Evolutionary conservation across 2,113 vertebrate genomes (phyloP).

Genomic region (Todiramphus saurophagus): DNA sequence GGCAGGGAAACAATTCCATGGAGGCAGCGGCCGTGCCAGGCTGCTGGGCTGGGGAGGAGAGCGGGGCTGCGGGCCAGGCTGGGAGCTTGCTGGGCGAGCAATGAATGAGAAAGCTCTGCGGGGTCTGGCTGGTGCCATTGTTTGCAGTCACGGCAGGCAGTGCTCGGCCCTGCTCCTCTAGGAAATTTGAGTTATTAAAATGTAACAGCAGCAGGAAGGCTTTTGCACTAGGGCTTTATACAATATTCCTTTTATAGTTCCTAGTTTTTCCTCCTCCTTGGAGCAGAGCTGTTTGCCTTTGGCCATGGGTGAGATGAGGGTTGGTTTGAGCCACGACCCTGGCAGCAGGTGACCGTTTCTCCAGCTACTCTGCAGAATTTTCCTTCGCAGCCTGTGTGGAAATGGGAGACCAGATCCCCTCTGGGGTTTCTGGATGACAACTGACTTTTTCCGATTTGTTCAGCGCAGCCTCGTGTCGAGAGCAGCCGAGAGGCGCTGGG

Average conservation of each 20-base stretch:
- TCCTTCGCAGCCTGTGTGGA: neutral
- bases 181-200: neutral
- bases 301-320: neutral
- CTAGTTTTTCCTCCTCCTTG: neutral
- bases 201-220: constrained; percentile 11
- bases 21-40: neutral
- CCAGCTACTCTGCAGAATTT: neutral
- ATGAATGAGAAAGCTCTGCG: accelerated
- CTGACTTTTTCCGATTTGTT: neutral
- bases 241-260: neutral
- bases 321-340: neutral
- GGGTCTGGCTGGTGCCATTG: neutral
- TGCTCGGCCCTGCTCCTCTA: neutral
- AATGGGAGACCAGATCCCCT: neutral
- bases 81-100: neutral
- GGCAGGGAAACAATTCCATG: neutral
- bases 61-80: neutral
- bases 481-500: neutral
- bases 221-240: neutral
- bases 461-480: neutral
- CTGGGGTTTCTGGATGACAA: neutral
- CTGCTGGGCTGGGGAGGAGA: neutral
- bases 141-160: neutral
- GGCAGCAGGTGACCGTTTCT: neutral
- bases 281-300: neutral